Evolutionary conservation across 2,797 vertebrate species (phyloP).

Genomic region (Glossophaga mutica): DNA sequence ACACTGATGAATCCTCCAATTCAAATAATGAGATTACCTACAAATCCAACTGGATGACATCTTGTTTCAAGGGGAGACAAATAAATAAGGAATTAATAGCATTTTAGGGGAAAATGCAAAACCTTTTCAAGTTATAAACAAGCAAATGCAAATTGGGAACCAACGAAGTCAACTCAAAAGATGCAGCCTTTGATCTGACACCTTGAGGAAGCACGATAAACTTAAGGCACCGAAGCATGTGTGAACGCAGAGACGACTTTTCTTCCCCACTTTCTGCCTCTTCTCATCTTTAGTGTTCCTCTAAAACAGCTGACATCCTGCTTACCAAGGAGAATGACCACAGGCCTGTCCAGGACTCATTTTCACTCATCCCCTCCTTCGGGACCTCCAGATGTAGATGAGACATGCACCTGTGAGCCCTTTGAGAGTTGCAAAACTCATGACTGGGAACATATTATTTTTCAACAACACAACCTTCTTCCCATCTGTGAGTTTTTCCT

Average conservation of each 20-base stretch:
- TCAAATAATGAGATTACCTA: not conserved
- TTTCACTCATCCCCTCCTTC: not conserved
- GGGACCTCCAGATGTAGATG: not conserved
- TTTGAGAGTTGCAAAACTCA: not conserved
- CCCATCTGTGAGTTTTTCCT: not conserved
- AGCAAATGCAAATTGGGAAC: not conserved
- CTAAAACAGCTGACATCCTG: not conserved
- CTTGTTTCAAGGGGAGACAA: not conserved
- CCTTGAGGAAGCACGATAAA: not conserved
- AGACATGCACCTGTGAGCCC: not conserved
- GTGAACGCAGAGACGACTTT: not conserved
- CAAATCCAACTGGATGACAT: not conserved
- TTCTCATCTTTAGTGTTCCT: not conserved
- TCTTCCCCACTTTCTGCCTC: not conserved
- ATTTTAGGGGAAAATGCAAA: not conserved
- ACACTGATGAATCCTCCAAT: not conserved
- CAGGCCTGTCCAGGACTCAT: not conserved
- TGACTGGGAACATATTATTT: not conserved
- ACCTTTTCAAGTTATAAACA: not conserved
- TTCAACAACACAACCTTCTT: not conserved
- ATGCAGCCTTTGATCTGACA: not conserved
- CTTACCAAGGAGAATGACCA: not conserved
- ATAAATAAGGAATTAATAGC: not conserved
- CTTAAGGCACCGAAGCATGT: accelerated
- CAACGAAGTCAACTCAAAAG: not conserved